phyloP scores from a whole-genome alignment of 2,113 vertebrate genomes.

The Naja naja region DNA sequence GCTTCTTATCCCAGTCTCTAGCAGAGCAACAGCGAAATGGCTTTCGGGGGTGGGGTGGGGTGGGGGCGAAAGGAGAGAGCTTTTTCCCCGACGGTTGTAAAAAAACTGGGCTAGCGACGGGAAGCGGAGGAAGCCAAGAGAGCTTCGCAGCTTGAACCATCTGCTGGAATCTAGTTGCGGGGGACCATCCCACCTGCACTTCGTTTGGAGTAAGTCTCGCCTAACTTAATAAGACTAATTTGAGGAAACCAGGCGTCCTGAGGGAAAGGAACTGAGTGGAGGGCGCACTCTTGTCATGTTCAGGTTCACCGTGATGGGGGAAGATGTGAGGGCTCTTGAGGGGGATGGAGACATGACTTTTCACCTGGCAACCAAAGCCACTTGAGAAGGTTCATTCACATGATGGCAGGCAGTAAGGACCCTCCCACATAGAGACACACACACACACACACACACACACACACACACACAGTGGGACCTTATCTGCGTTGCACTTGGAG shows the following conservation, averaged over 20 bases:
- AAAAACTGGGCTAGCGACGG: constrained; percentile 7
- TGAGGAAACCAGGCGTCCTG: neutral
- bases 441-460: neutral
- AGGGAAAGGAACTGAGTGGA: neutral
- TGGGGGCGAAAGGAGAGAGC: neutral
- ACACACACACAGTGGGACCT: neutral
- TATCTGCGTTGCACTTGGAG: neutral
- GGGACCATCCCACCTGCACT: neutral
- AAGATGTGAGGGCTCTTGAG: neutral
- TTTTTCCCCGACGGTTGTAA: neutral
- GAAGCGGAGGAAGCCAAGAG: neutral
- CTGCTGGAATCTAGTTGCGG: neutral
- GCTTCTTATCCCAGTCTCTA: neutral
- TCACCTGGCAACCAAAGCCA: neutral
- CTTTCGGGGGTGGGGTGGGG: neutral
- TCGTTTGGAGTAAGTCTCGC: neutral
- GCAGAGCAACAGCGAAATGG: neutral
- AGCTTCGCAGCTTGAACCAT: neutral
- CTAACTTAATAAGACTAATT: neutral
- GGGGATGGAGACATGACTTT: neutral
- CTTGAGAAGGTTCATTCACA: too few species aligned
- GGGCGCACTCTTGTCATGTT: neutral
- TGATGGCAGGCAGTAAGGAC: neutral
- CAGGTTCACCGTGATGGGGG: neutral
- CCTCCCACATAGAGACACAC: neutral